phyloP scores from a whole-genome alignment of 2,797 vertebrate genomes.

The Catostomus latipinnis region DNA sequence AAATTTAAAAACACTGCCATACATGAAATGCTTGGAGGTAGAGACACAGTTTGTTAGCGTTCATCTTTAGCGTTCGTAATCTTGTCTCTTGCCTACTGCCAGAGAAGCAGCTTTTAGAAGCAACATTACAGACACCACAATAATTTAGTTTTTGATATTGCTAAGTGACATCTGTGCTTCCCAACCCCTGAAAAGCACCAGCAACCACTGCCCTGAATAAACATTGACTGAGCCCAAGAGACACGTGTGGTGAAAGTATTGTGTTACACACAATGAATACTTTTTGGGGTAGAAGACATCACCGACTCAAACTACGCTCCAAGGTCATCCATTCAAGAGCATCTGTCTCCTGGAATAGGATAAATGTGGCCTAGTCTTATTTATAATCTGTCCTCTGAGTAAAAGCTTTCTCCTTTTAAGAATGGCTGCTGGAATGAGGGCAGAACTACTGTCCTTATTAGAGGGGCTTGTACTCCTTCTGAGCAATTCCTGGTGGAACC shows the following conservation, averaged over 20 bases:
- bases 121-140: no score
- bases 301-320: conserved; percentile 31
- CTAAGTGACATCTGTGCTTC: neutral
- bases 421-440: conserved; percentile 63
- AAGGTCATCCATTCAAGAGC: conserved; percentile 56
- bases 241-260: neutral
- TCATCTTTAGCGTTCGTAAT: no score
- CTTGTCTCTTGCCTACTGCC: no score
- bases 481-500: conserved; percentile 78
- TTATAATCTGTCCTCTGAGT: conserved; percentile 77
- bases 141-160: neutral
- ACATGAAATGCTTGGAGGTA: no score
- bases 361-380: conserved; percentile 72
- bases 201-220: neutral
- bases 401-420: conserved; percentile 66
- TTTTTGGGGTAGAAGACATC: conserved; percentile 31
- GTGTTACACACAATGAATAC: neutral
- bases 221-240: neutral
- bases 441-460: conserved; percentile 77
- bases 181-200: no score
- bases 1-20: no score
- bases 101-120: neutral
- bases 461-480: conserved; percentile 73
- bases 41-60: no score
- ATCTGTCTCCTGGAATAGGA: conserved; percentile 55